A percentile compares a stretch with the other conserved stretches of the same genome.
Conservation (phyloP, 37 sponge, comb jelly and placozoan genomes). For the Chondrosia reniformis region DNA sequence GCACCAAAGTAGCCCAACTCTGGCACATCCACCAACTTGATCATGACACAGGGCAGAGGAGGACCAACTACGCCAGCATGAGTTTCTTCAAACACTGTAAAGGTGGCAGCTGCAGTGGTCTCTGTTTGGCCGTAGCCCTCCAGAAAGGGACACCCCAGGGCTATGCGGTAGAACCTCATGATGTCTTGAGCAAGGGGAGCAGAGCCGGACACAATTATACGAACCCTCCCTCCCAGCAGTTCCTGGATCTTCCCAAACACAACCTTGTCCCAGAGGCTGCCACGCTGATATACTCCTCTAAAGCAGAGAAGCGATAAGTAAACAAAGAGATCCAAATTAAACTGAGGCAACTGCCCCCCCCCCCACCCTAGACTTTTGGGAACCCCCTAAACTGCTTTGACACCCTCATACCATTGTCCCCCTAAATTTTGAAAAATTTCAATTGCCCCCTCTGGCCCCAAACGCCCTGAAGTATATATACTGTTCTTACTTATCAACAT, state of each 20-base stretch:
- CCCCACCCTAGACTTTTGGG: too few relatives aligned
- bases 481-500: conserved; percentile 52
- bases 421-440: too few relatives aligned
- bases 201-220: conserved; percentile 80
- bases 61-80: conserved; percentile 82
- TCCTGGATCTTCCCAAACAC: conserved; percentile 80
- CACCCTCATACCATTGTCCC: too few relatives aligned
- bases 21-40: conserved; percentile 87
- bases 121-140: conserved; percentile 99
- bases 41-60: conserved; percentile 53
- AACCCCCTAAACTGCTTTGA: too few relatives aligned
- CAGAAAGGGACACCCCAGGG: conserved; percentile 71
- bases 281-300: conserved; percentile 63
- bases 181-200: conserved; percentile 84
- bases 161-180: conserved; percentile 67
- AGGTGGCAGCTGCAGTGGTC: conserved; percentile 62
- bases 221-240: conserved; percentile 80
- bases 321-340: too few relatives aligned
- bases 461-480: background rate
- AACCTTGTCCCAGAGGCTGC: conserved; percentile 79
- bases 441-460: too few relatives aligned
- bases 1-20: conserved; percentile 86
- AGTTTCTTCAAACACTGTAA: conserved; percentile 57
- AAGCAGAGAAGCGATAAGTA: too few relatives aligned
- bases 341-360: too few relatives aligned